Conservation (phyloP, 2,797 vertebrate species). For the Hypotaenidia philippensis region DNA sequence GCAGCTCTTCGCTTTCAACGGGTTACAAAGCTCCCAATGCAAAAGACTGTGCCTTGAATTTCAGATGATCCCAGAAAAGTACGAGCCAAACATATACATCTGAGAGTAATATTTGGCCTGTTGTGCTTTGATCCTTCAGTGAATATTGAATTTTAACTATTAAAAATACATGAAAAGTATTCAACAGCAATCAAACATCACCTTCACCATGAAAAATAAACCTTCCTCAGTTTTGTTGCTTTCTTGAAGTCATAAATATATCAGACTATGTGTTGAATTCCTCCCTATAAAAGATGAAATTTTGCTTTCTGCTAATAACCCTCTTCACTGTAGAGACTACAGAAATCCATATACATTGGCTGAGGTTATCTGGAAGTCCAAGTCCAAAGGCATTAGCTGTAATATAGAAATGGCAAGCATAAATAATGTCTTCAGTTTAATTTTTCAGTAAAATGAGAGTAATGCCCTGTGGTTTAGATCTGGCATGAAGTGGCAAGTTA, state of each 20-base stretch:
- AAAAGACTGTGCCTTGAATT: slow-evolving; percentile 3
- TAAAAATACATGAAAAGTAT: slow-evolving; percentile 73
- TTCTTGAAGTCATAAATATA: slow-evolving; percentile 43
- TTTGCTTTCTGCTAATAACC: slow-evolving; percentile 21
- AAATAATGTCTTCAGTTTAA: slow-evolving; percentile 2
- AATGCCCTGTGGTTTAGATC: background rate
- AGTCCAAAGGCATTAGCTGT: slow-evolving; percentile 19
- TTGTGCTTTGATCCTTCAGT: slow-evolving; percentile 62
- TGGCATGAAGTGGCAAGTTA: background rate
- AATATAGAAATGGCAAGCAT: background rate
- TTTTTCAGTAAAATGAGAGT: slow-evolving; percentile 21
- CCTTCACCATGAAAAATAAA: slow-evolving; percentile 57
- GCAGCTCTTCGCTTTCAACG: background rate
- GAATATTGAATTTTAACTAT: slow-evolving; percentile 71
- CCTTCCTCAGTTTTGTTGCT: slow-evolving; percentile 41
- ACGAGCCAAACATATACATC: slow-evolving; percentile 12
- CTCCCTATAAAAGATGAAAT: background rate
- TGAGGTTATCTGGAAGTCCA: background rate
- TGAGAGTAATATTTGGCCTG: slow-evolving; percentile 58
- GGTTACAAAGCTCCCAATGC: background rate
- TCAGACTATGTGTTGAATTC: slow-evolving; percentile 16
- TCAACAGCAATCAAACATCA: slow-evolving; percentile 53
- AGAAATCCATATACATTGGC: slow-evolving; percentile 24
- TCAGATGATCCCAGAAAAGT: slow-evolving; percentile 12
- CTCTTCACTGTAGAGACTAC: background rate